Conservation (phyloP, 2,888 invertebrate genomes). For the Serripes groenlandicus region DNA sequence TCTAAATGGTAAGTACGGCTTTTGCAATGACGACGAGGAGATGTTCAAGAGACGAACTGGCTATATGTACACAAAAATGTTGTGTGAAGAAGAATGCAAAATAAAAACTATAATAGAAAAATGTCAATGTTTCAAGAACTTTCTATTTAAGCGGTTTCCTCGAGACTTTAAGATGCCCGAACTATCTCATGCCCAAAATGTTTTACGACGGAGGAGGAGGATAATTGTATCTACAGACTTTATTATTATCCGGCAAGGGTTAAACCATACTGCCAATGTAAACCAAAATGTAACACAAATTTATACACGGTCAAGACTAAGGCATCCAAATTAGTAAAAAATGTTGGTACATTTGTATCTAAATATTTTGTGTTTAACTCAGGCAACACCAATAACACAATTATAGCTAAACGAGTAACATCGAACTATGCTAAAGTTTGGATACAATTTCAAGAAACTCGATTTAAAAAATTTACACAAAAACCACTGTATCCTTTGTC, state of each 20-base stretch:
- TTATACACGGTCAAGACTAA: too few species aligned
- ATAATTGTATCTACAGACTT: neutral
- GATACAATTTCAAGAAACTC: neutral
- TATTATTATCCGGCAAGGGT: neutral
- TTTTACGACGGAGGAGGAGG: neutral
- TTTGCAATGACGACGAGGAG: neutral
- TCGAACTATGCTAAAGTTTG: neutral
- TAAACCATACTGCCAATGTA: neutral
- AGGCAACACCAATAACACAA: neutral
- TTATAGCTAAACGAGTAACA: neutral
- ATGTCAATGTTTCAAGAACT: too few species aligned
- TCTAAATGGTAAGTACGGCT: slow-evolving; percentile 1
- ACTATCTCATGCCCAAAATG: neutral
- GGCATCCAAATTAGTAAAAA: neutral
- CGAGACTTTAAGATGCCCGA: too few species aligned
- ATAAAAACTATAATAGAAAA: neutral
- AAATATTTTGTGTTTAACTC: neutral
- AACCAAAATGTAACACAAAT: slow-evolving; percentile 2
- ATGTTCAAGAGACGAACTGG: neutral
- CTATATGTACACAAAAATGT: neutral
- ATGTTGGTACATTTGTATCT: neutral
- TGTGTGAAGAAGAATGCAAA: neutral
- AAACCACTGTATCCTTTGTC: neutral
- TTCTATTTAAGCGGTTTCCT: neutral
- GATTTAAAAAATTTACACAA: neutral